Conservation (phyloP, 2,113 vertebrate genomes). For the Tragulus kanchil region DNA sequence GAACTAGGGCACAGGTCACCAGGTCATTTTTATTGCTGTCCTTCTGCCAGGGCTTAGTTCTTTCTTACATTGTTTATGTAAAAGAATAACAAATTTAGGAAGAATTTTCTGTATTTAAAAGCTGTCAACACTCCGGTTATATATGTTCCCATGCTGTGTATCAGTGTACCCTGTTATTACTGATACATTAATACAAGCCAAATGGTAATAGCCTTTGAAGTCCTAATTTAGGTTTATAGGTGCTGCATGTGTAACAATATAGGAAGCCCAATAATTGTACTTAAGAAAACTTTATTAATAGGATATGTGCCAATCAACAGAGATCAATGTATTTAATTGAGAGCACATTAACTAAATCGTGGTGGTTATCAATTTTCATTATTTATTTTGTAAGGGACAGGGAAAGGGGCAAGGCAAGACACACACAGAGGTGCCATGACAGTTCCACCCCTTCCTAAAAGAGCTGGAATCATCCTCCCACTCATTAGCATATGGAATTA, state of each 20-base stretch:
- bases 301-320: constrained; percentile 57
- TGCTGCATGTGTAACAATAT: constrained; percentile 10
- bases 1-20: constrained; percentile 85
- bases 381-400: constrained; percentile 14
- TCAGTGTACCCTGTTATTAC: constrained; percentile 65
- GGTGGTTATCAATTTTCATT: constrained; percentile 67
- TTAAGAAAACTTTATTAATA: constrained; percentile 67
- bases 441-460: too few relatives aligned
- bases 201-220: not conserved
- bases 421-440: too few relatives aligned
- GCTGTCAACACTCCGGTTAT: not conserved
- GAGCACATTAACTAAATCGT: constrained; percentile 58
- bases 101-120: constrained; percentile 73
- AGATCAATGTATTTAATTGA: constrained; percentile 72
- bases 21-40: constrained; percentile 77
- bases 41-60: constrained; percentile 81
- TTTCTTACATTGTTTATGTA: constrained; percentile 74
- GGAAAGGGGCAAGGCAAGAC: too few relatives aligned
- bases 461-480: too few relatives aligned
- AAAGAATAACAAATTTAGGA: constrained; percentile 71
- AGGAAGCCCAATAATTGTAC: constrained; percentile 20
- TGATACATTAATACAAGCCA: constrained; percentile 68
- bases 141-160: constrained; percentile 71
- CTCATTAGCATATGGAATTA: too few relatives aligned
- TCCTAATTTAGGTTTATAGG: constrained; percentile 19